Conservation (phyloP, 1,140 invertebrate species). For the Drosophila busckii region DNA sequence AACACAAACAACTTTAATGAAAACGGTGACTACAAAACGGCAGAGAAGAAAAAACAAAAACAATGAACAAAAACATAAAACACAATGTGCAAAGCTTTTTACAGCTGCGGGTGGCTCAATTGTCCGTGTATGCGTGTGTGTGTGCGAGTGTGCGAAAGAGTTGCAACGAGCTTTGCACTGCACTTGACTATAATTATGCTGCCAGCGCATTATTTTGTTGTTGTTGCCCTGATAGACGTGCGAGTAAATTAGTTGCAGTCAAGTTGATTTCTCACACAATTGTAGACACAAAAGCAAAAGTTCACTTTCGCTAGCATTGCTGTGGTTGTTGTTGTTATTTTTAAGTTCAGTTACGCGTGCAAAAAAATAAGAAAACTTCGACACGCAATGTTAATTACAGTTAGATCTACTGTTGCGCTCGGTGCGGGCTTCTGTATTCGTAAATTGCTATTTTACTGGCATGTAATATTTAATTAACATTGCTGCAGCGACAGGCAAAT, state of each 20-base stretch:
- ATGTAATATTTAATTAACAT: slow-evolving; percentile 69
- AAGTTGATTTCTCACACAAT: slow-evolving; percentile 34
- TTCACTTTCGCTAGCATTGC: slow-evolving; percentile 72
- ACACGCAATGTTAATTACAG: slow-evolving; percentile 72
- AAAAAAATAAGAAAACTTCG: slow-evolving; percentile 51
- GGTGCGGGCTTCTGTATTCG: slow-evolving; percentile 20
- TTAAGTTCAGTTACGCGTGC: slow-evolving; percentile 32
- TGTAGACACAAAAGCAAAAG: slow-evolving; percentile 56
- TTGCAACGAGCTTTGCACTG: slow-evolving; percentile 15
- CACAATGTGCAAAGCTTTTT: slow-evolving; percentile 52
- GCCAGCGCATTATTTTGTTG: slow-evolving; percentile 16
- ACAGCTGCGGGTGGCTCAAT: slow-evolving; percentile 25
- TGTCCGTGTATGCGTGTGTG: slow-evolving; percentile 5
- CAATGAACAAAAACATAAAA: slow-evolving; percentile 39
- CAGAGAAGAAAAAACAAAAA: slow-evolving; percentile 29
- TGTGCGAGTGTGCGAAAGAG: slow-evolving; percentile 29
- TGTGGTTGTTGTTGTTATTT: slow-evolving; percentile 33
- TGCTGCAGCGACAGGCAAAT: slow-evolving; percentile 32
- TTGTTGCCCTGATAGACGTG: slow-evolving; percentile 55
- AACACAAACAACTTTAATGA: slow-evolving; percentile 75
- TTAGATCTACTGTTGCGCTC: slow-evolving; percentile 41
- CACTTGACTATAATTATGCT: slow-evolving; percentile 54
- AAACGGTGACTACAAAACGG: slow-evolving; percentile 46
- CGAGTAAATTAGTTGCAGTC: slow-evolving; percentile 62
- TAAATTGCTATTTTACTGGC: slow-evolving; percentile 64